Evolutionary conservation across 1,140 invertebrate species (phyloP).

Genomic region (Pollicipes pollicipes): DNA sequence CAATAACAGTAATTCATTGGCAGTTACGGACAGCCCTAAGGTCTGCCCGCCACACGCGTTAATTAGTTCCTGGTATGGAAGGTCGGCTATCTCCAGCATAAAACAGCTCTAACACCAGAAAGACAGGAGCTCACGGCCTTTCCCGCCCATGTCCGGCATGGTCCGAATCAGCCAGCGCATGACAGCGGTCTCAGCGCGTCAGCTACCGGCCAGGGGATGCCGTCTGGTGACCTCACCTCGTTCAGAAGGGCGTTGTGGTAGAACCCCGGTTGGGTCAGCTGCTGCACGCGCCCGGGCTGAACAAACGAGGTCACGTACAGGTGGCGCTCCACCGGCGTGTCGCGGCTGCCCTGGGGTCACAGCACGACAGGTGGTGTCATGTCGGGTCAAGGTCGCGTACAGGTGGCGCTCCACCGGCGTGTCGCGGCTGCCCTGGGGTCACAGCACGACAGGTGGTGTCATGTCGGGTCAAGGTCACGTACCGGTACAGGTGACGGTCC

Average conservation of each 20-base stretch:
- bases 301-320: conserved; percentile 54
- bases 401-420: conserved; percentile 38
- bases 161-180: too few relatives aligned
- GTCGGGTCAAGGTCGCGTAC: conserved; percentile 33
- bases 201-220: too few relatives aligned
- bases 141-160: too few relatives aligned
- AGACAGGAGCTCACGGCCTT: too few relatives aligned
- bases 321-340: conserved; percentile 63
- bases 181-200: too few relatives aligned
- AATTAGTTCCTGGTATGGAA: too few relatives aligned
- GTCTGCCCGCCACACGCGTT: too few relatives aligned
- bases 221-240: conserved; percentile 16
- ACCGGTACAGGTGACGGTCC: conserved; percentile 23
- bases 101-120: too few relatives aligned
- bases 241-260: conserved; percentile 18
- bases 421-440: conserved; percentile 55
- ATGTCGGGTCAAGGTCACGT: conserved; percentile 34
- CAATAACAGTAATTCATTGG: too few relatives aligned
- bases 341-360: conserved; percentile 55
- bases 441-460: conserved; percentile 49
- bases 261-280: conserved; percentile 31
- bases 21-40: too few relatives aligned
- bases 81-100: too few relatives aligned
- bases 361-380: conserved; percentile 45
- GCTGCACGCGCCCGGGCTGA: conserved; percentile 44